phyloP scores from a whole-genome alignment of 2,113 vertebrate species.

The Puma concolor region DNA sequence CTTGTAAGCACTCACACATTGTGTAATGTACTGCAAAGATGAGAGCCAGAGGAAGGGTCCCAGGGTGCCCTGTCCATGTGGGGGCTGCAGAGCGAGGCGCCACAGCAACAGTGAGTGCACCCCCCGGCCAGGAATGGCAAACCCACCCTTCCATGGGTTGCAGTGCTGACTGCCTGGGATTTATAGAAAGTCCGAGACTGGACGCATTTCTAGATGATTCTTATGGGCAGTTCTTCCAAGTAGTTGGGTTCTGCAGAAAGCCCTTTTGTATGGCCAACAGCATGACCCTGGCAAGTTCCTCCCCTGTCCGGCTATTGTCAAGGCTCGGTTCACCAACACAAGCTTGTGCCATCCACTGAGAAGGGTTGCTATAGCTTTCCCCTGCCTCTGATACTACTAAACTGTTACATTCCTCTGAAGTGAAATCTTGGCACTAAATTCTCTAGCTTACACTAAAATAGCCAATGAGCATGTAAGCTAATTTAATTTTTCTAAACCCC shows the following conservation, averaged over 20 bases:
- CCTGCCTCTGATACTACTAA: neutral
- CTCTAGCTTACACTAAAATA: neutral
- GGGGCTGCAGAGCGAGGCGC: neutral
- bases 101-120: accelerated
- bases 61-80: too few species aligned
- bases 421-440: neutral
- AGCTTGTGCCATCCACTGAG: neutral
- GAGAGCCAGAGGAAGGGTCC: neutral
- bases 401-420: neutral
- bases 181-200: neutral
- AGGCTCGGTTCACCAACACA: neutral
- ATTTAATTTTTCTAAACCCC: neutral
- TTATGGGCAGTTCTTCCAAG: neutral
- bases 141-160: neutral
- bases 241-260: neutral
- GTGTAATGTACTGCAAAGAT: neutral
- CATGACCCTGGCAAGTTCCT: neutral
- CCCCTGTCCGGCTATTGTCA: neutral
- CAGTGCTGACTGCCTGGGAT: neutral
- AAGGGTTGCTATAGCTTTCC: neutral
- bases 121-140: accelerated
- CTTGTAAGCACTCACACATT: neutral
- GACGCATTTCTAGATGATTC: neutral
- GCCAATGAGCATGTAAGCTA: neutral
- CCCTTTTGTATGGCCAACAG: neutral